Conservation (phyloP, 2,888 invertebrate species). For the Eledona agricola region DNA sequence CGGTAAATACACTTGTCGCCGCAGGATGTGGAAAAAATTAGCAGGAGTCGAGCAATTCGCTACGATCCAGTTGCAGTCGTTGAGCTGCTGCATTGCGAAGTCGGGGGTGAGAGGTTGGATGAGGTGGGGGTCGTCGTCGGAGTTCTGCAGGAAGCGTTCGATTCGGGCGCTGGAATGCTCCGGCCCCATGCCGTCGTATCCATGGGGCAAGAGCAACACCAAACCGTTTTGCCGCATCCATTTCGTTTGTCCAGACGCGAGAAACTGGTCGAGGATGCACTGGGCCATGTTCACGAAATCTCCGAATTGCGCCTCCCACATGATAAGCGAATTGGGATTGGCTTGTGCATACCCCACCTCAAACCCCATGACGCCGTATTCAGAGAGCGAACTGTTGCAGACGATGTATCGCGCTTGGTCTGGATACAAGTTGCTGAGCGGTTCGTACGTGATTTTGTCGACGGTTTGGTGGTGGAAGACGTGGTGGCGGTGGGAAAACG, state of each 20-base stretch:
- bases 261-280: slow-evolving; percentile 72
- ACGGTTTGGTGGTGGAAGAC: slow-evolving; percentile 81
- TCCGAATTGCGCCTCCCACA: slow-evolving; percentile 90
- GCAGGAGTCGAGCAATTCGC: slow-evolving; percentile 96
- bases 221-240: slow-evolving; percentile 84
- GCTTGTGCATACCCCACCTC: slow-evolving; percentile 84
- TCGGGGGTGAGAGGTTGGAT: slow-evolving; percentile 85
- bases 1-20: slow-evolving; percentile 92
- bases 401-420: slow-evolving; percentile 81
- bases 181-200: slow-evolving; percentile 82
- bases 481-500: slow-evolving; percentile 81
- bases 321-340: slow-evolving; percentile 74
- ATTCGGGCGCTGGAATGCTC: slow-evolving; percentile 91
- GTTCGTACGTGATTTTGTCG: slow-evolving; percentile 68
- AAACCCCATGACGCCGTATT: slow-evolving; percentile 69
- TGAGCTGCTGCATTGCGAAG: slow-evolving; percentile 89
- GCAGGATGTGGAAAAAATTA: slow-evolving; percentile 93
- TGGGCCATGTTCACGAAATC: slow-evolving; percentile 81
- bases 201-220: slow-evolving; percentile 83
- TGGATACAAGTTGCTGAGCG: slow-evolving; percentile 74
- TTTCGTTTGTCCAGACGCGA: slow-evolving; percentile 78
- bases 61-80: slow-evolving; percentile 96
- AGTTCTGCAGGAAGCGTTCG: slow-evolving; percentile 93
- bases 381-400: slow-evolving; percentile 80
- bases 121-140: slow-evolving; percentile 93